Percentiles rank a stretch among this genome's conserved stretches.
Evolutionary conservation across 1,140 invertebrate species (phyloP).

Genomic region (Pachyrhynchus sulphureomaculatus): DNA sequence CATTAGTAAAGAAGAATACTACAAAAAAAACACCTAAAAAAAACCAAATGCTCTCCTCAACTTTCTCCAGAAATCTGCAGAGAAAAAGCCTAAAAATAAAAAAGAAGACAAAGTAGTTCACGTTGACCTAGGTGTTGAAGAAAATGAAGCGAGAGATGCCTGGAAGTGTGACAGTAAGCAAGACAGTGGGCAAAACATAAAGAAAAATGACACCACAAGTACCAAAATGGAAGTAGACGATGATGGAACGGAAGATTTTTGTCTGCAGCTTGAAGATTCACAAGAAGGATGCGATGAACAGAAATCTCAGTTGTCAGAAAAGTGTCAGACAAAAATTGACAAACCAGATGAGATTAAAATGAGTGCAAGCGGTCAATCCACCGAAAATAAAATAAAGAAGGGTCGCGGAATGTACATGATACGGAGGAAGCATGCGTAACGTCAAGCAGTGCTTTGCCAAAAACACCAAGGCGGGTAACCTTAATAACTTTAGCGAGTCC

Average conservation of each 20-base stretch:
- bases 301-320: constrained; percentile 7
- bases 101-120: background rate
- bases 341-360: constrained; percentile 19
- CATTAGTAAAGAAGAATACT: constrained; percentile 11
- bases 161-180: constrained; percentile 27
- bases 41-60: constrained; percentile 29
- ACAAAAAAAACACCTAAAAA: constrained; percentile 12
- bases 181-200: constrained; percentile 3
- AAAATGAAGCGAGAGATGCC: constrained; percentile 48
- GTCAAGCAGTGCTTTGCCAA: constrained; percentile 24
- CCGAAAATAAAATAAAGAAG: constrained; percentile 8
- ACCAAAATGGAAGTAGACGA: constrained; percentile 37
- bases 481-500: constrained; percentile 75
- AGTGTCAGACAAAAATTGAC: constrained; percentile 40
- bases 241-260: constrained; percentile 64
- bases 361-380: background rate
- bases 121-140: constrained; percentile 16
- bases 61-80: constrained; percentile 26
- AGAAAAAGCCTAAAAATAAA: constrained; percentile 13
- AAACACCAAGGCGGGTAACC: constrained; percentile 65
- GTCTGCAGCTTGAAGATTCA: constrained; percentile 64
- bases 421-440: background rate
- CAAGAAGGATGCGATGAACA: constrained; percentile 35
- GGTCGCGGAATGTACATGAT: background rate
- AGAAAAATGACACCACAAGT: constrained; percentile 42